These are phyloP conservation scores for Lutraria rhynchaena DNA, from an alignment of 1,140 invertebrate genomes.

Conservation along the genomic window DNA sequence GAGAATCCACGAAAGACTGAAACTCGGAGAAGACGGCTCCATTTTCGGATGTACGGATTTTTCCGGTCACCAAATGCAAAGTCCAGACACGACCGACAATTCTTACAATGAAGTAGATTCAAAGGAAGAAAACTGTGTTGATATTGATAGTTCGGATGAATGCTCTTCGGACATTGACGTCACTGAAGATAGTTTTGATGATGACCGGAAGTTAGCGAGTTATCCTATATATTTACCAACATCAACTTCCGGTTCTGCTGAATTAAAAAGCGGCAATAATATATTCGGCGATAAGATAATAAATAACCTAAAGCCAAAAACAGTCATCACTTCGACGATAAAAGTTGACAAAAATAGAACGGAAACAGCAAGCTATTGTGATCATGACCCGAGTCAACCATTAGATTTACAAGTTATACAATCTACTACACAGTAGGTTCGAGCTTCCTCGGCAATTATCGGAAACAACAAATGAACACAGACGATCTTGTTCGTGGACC, in stretches of 20 bases:
- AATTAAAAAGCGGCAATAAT: background rate
- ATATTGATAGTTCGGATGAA: constrained; percentile 45
- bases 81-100: constrained; percentile 42
- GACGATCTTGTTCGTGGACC: too few relatives aligned
- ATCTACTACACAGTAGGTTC: background rate
- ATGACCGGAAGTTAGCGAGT: constrained; percentile 14
- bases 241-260: background rate
- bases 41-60: constrained; percentile 42
- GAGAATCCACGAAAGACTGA: constrained; percentile 77
- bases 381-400: constrained; percentile 4
- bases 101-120: constrained; percentile 29
- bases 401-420: constrained; percentile 30
- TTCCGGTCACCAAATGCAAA: constrained; percentile 36
- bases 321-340: too few relatives aligned
- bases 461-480: too few relatives aligned
- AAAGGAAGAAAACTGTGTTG: constrained; percentile 42
- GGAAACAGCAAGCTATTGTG: background rate
- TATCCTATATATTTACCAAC: constrained; percentile 41
- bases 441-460: too few relatives aligned
- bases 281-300: background rate
- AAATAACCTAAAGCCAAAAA: background rate
- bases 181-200: constrained; percentile 34
- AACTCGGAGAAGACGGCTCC: constrained; percentile 64
- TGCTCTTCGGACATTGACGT: constrained; percentile 50
- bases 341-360: constrained; percentile 17